These are phyloP conservation scores for Trinorchestia longiramus DNA, from an alignment of 1,140 invertebrate species.

Conservation along the genomic window DNA sequence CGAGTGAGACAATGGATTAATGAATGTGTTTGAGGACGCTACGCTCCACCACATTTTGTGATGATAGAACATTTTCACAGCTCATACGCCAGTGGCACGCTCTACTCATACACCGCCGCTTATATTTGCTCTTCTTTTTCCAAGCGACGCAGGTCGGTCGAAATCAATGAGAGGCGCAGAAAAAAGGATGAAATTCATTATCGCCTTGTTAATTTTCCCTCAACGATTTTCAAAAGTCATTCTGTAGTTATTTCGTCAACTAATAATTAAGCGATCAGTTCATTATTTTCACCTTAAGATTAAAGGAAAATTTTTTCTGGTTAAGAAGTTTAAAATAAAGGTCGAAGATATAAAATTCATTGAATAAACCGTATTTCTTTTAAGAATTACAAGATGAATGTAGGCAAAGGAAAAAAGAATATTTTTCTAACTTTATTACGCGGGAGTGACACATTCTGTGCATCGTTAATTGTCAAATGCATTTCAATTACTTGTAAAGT, in stretches of 20 bases:
- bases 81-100: background rate
- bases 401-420: too few relatives aligned
- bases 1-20: conserved; percentile 40
- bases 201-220: background rate
- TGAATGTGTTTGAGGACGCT: conserved; percentile 49
- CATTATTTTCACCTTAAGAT: background rate
- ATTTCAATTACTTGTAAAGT: too few relatives aligned
- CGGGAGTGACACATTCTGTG: too few relatives aligned
- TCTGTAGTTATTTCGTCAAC: background rate
- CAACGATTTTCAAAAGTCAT: background rate
- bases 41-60: background rate
- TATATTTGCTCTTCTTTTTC: background rate
- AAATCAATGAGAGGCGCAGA: background rate
- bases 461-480: too few relatives aligned
- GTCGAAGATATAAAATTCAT: too few relatives aligned
- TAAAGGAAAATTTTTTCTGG: too few relatives aligned
- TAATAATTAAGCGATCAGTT: background rate
- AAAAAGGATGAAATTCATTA: background rate
- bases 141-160: background rate
- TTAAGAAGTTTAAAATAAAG: too few relatives aligned
- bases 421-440: too few relatives aligned
- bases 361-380: too few relatives aligned
- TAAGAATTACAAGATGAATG: too few relatives aligned
- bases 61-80: background rate
- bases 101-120: background rate